Base-by-base conservation (phyloP, 1,140 invertebrate species). In the Nylanderia fulva region DNA sequence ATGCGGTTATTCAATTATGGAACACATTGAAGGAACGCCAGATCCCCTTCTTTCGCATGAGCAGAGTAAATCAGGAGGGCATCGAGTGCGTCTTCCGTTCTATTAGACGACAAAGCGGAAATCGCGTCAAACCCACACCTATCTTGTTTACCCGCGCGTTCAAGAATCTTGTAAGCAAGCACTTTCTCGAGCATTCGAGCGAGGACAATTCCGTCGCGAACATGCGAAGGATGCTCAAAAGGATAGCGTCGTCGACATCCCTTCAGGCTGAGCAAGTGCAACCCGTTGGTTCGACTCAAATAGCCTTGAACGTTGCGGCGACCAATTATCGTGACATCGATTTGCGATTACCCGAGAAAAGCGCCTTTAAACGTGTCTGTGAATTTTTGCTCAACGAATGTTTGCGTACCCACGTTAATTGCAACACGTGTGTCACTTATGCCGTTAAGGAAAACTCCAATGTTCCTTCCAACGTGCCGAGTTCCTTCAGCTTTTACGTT, bases 61-160 rank as follows among this genome's bases (percentile, higher is more conserved):
- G 36, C 42, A 71, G n/a, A 42, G 13, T 82, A 13, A 82, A 42
- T 45, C 66, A 45, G 24, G 77, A 72, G 9, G 27, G 52, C 52
- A 71, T 82, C 18, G 77, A 82, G 13, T 52, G 66, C 36, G 13
- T 72, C 39, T 82, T 82, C 54, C 52, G 66, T 39, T 82, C 77
- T 5, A 71, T 82, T 45, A 82, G 66, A 72, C 77, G 66, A 11
- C 77, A 82, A 27, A 71, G 66, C 9, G 77, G 77, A 72, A 72
- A 82, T 72, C 77, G 77, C n/a, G n/a, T 27, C 13, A 33, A 6
- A 13, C 77, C 66, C 36, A 82, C 77, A 39, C 77, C 77, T 29
- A 82, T 82, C 0, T n/a, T 82, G 13, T 82, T 82, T 71, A 82
- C 66, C 72, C 66, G 54, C n/a, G 77, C 77, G 13, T 82, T 82